Conservation (phyloP, 2,888 invertebrate genomes). For the Odontocolon sp. region DNA sequence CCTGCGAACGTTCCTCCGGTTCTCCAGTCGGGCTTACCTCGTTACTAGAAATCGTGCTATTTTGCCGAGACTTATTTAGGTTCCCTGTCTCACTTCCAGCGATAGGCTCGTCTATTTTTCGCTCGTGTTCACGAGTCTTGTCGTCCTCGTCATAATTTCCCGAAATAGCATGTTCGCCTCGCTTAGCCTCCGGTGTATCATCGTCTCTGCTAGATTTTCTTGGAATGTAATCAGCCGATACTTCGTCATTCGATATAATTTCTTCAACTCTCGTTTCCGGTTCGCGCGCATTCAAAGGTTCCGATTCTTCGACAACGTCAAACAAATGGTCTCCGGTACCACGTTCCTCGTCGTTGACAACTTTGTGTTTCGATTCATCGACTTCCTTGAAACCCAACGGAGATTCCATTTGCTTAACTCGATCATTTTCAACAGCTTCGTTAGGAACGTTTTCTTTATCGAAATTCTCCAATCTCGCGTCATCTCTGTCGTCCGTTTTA, state of each 20-base stretch:
- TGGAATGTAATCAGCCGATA: background rate
- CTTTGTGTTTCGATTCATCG: background rate
- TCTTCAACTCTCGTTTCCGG: conserved; percentile 56
- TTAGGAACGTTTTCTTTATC: conserved; percentile 7
- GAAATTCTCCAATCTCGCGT: conserved; percentile 20
- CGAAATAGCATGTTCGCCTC: background rate
- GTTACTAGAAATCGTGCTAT: too few relatives aligned
- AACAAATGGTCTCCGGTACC: conserved; percentile 43
- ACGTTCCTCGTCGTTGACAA: conserved; percentile 47
- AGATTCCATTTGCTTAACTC: background rate
- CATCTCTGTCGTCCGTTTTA: conserved; percentile 12
- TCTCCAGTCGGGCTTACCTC: background rate
- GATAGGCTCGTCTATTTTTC: background rate
- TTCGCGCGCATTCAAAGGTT: conserved; percentile 58
- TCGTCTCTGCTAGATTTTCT: conserved; percentile 23
- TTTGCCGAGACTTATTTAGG: background rate
- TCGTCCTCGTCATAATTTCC: background rate
- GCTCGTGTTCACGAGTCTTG: background rate
- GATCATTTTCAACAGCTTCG: background rate
- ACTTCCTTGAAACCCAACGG: background rate
- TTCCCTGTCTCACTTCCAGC: background rate
- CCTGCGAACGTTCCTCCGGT: background rate
- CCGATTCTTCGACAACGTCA: conserved; percentile 52
- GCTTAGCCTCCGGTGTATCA: background rate
- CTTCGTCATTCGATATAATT: conserved; percentile 45